A percentile compares a stretch with the other conserved stretches of the same genome.
These are phyloP conservation scores for Pituophis catenifer DNA, from an alignment of 2,113 vertebrate species.

Conservation along the genomic window DNA sequence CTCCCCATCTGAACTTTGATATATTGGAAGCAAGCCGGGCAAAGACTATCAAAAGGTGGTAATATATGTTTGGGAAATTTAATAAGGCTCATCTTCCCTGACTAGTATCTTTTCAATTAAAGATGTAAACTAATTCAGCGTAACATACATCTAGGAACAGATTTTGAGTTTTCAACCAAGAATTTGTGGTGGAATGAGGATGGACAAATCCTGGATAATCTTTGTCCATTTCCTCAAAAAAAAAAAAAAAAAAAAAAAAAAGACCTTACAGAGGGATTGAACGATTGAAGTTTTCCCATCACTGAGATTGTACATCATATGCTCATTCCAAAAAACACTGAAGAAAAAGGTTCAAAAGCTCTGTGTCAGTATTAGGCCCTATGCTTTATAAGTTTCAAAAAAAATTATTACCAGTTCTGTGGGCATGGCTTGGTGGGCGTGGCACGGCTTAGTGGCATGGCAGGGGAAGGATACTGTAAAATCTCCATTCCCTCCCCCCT, in stretches of 20 bases:
- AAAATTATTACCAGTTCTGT: no score
- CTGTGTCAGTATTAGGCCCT: not conserved
- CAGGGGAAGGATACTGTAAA: no score
- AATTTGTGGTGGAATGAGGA: not conserved
- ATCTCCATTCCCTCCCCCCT: no score
- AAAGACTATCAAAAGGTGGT: not conserved
- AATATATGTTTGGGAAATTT: no score
- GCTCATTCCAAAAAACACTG: not conserved
- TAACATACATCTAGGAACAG: not conserved
- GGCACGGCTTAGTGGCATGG: no score
- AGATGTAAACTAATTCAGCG: not conserved
- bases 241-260: accelerated
- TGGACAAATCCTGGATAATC: not conserved
- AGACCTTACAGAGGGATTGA: not conserved
- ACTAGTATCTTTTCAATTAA: not conserved
- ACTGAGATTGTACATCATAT: not conserved
- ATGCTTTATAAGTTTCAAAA: no score
- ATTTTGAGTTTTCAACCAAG: not conserved
- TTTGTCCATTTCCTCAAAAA: not conserved
- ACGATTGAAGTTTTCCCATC: not conserved
- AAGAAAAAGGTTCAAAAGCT: not conserved
- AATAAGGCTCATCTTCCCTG: not conserved
- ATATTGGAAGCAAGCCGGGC: not conserved
- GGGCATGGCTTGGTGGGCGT: no score
- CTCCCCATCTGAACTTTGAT: no score